Base-by-base conservation (phyloP, 2,113 vertebrate genomes). In the Burhinus bistriatus region DNA sequence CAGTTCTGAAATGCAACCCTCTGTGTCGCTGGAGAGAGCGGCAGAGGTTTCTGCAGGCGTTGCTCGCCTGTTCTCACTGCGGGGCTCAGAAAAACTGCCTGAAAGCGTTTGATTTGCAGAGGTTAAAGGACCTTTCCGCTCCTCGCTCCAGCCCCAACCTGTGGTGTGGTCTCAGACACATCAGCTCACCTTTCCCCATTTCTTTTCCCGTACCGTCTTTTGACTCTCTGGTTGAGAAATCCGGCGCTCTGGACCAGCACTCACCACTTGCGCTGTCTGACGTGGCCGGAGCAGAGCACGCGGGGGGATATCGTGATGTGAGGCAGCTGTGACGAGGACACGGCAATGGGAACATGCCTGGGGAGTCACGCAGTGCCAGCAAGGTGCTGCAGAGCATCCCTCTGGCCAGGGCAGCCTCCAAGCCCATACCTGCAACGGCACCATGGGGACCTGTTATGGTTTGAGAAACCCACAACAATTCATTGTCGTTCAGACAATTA, bases 11-110 rank as follows among this genome's bases (percentile, higher is more conserved):
- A 29, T 5, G 17, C 49, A 52, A 1, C 42, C 44, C 65, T 49
- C 49, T 27, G 12, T 32, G 26, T 3, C 11, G 80, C 59, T 34
- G 80, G 18, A 26, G 59, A n/a, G 69, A 54, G 26, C 11, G 3
- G 1, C 2, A 5, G n/a, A 12, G 64, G 22, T n/a, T 58, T 29
- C 32, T 5, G 52, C 71, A 4, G 8, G 40, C 1, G 0, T 21
- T 51, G 51, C 77, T 84, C 62, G 12, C 49, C 49, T 36, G 1
- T 18, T 49, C 61, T 30, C 42, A 15, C 25, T 1, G 5, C 4
- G 1, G 58, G 42, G 44, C n/a, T 65, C 30, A 5, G 14, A 34
- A 61, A n/a, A 9, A 0, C 45, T 18, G 36, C 40, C 45, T 21
- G 47, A 12, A 36, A 57, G 4, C 15, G 0, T 2, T 11, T 62